Conservation (phyloP, 2,888 invertebrate genomes). For the Coelopa pilipes region DNA sequence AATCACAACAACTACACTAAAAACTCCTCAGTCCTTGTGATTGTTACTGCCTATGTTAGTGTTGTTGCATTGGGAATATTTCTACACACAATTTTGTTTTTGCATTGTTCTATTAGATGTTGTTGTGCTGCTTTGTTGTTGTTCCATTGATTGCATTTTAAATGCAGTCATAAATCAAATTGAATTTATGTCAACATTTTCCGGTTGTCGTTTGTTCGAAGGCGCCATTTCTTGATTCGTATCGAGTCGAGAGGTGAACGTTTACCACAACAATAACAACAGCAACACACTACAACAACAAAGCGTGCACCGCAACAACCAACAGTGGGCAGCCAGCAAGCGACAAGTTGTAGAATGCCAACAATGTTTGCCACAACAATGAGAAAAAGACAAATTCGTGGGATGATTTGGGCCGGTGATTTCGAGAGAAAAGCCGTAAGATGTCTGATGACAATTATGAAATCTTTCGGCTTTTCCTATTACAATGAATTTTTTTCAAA, state of each 20-base stretch:
- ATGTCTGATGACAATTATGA: neutral
- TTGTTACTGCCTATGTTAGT: too few species aligned
- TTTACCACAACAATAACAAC: neutral
- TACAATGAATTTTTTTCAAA: neutral
- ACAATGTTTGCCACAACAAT: too few species aligned
- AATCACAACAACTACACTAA: too few species aligned
- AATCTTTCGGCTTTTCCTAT: constrained; percentile 11
- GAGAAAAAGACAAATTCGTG: too few species aligned
- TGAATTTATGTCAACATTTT: constrained; percentile 60
- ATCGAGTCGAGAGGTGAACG: constrained; percentile 35
- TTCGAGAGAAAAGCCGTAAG: neutral
- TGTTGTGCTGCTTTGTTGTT: neutral
- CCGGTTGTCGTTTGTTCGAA: constrained; percentile 55
- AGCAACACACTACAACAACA: too few species aligned
- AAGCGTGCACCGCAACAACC: too few species aligned
- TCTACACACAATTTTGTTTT: too few species aligned
- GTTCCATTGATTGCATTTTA: constrained; percentile 58
- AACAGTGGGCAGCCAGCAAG: too few species aligned
- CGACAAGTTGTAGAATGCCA: too few species aligned
- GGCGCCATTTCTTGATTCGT: constrained; percentile 56
- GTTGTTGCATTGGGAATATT: too few species aligned
- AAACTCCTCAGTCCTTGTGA: too few species aligned
- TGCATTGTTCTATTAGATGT: neutral
- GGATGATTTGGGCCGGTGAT: too few species aligned
- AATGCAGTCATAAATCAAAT: constrained; percentile 60